Evolutionary conservation across 2,797 vertebrate genomes (phyloP).

Genomic region (Emydoidea blandingii): DNA sequence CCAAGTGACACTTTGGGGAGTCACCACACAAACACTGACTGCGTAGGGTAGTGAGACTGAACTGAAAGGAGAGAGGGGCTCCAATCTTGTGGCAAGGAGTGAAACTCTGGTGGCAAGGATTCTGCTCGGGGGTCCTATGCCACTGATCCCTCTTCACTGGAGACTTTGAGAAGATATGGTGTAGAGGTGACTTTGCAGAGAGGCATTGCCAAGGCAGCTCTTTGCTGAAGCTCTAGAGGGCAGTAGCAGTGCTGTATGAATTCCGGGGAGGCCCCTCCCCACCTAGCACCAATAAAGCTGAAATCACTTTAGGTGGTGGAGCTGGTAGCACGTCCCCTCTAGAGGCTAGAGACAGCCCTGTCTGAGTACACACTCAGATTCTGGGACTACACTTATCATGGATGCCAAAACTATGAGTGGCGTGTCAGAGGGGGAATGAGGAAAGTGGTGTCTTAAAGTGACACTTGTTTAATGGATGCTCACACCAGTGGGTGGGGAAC

Average conservation of each 20-base stretch:
- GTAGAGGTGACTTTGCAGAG: neutral
- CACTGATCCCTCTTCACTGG: neutral
- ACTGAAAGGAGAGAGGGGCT: neutral
- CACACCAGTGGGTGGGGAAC: neutral
- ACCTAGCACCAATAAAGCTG: neutral
- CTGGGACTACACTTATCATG: neutral
- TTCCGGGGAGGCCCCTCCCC: neutral
- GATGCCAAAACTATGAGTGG: neutral
- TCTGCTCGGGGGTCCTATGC: neutral
- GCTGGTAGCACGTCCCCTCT: neutral
- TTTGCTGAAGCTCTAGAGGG: neutral
- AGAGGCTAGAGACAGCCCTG: neutral
- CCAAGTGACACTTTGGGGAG: neutral
- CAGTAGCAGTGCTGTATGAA: constrained; percentile 30
- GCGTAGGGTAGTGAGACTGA: neutral
- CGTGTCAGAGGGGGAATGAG: neutral
- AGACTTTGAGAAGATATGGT: neutral
- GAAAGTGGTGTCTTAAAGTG: neutral
- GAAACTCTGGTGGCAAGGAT: too few species aligned
- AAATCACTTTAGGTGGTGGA: neutral
- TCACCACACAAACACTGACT: neutral
- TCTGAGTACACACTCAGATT: neutral
- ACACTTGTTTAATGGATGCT: neutral
- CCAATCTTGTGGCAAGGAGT: neutral
- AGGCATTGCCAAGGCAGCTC: constrained; percentile 19